These are phyloP conservation scores for Peromyscus attwateri DNA, from an alignment of 2,797 vertebrate species.

Conservation along the genomic window DNA sequence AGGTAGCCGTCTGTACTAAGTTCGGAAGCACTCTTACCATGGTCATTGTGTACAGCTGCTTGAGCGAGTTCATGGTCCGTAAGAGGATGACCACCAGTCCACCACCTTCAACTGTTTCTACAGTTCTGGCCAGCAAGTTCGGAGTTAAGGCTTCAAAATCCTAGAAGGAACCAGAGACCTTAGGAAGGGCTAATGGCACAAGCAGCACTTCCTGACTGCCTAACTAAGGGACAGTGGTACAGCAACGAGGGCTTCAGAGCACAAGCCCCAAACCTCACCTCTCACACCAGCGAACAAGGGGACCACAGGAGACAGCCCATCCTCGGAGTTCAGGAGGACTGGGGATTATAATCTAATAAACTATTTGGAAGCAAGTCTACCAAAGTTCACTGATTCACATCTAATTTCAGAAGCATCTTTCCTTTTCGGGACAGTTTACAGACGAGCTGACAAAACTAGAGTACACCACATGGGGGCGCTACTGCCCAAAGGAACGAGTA, in stretches of 20 bases:
- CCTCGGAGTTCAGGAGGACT: not conserved
- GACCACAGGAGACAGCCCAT: not conserved
- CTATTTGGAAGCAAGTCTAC: slow-evolving; percentile 32
- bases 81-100: slow-evolving; percentile 96
- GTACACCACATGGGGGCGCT: slow-evolving; percentile 29
- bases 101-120: slow-evolving; percentile 98
- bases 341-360: not conserved
- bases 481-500: not conserved
- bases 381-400: not conserved
- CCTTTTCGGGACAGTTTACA: not conserved
- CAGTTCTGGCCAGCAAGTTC: slow-evolving; percentile 96
- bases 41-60: slow-evolving; percentile 97
- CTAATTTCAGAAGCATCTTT: slow-evolving; percentile 46
- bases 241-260: not conserved
- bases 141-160: slow-evolving; percentile 98
- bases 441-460: slow-evolving; percentile 30
- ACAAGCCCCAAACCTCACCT: not conserved
- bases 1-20: not conserved
- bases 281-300: not conserved
- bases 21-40: slow-evolving; percentile 90
- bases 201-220: not conserved
- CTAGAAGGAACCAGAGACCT: slow-evolving; percentile 84
- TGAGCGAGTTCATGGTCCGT: slow-evolving; percentile 96
- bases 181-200: not conserved
- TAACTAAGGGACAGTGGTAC: not conserved